Percentiles rank a stretch among this genome's conserved stretches.
phyloP scores from a whole-genome alignment of 2,797 vertebrate species.

The Galagoides demidoff region DNA sequence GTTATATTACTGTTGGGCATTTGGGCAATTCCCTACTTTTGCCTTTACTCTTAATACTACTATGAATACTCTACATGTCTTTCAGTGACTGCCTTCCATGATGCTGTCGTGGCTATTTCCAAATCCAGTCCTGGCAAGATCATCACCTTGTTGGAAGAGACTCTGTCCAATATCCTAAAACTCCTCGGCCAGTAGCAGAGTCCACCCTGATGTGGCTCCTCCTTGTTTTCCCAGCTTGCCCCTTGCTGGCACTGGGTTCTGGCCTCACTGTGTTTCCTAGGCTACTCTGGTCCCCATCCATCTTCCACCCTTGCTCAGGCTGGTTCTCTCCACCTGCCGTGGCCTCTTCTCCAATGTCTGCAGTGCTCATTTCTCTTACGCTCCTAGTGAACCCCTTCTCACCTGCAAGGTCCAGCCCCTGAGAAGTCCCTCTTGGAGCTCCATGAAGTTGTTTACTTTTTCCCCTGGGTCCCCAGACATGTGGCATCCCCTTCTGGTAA shows the following conservation, averaged over 20 bases:
- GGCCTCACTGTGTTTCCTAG: neutral
- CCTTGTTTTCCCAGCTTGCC: neutral
- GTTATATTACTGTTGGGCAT: neutral
- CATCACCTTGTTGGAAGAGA: neutral
- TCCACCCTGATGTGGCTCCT: neutral
- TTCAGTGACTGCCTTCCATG: neutral
- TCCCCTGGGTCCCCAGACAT: neutral
- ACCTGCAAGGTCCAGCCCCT: neutral
- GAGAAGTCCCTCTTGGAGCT: neutral
- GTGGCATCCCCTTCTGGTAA: neutral
- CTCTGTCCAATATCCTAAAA: neutral
- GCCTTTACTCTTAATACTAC: conserved; percentile 2
- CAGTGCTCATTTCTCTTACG: neutral
- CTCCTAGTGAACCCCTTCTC: neutral
- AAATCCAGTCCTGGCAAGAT: neutral
- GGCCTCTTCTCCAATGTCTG: neutral
- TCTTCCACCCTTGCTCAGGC: neutral
- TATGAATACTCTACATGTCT: neutral
- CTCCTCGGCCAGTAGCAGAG: neutral
- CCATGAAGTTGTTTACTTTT: neutral
- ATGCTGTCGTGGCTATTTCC: neutral
- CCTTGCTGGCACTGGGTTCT: neutral
- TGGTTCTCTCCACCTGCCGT: neutral
- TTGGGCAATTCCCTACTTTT: neutral
- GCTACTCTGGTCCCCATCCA: neutral